Percentiles rank a stretch among this genome's conserved stretches.
These are phyloP conservation scores for Sitobion miscanthi DNA, from an alignment of 1,140 invertebrate species.

Conservation along the genomic window DNA sequence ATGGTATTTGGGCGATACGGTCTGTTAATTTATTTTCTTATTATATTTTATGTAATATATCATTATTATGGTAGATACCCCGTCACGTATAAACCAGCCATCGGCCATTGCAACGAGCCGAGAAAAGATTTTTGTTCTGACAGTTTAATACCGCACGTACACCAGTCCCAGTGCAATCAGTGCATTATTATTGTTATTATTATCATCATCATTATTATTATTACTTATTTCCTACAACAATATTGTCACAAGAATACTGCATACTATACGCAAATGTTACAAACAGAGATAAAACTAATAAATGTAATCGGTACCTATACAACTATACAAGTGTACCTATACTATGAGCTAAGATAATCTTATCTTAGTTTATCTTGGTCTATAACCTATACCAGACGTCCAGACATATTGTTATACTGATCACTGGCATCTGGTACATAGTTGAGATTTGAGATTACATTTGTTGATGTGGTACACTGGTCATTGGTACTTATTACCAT, in stretches of 20 bases:
- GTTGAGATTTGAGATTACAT: not conserved
- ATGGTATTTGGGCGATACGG: not conserved
- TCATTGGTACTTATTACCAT: too few species aligned
- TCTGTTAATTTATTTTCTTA: constrained; percentile 1
- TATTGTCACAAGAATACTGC: not conserved
- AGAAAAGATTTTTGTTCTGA: not conserved
- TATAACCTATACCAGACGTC: too few species aligned
- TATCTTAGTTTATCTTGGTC: too few species aligned
- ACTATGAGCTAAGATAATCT: too few species aligned
- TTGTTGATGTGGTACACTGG: not conserved
- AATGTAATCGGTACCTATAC: not conserved
- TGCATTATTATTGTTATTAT: not conserved
- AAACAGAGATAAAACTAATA: not conserved
- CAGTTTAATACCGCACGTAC: not conserved
- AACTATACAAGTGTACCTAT: too few species aligned
- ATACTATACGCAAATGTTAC: too few species aligned
- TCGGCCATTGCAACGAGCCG: not conserved
- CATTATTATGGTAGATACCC: not conserved
- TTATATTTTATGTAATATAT: not conserved
- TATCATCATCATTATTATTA: too few species aligned
- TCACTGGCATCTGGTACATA: not conserved
- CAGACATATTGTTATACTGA: not conserved
- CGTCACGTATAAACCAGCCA: not conserved
- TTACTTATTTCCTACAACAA: not conserved
- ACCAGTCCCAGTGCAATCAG: not conserved